Evolutionary conservation across 2,888 invertebrate genomes (phyloP).

Genomic region (Charanyca ferruginea): DNA sequence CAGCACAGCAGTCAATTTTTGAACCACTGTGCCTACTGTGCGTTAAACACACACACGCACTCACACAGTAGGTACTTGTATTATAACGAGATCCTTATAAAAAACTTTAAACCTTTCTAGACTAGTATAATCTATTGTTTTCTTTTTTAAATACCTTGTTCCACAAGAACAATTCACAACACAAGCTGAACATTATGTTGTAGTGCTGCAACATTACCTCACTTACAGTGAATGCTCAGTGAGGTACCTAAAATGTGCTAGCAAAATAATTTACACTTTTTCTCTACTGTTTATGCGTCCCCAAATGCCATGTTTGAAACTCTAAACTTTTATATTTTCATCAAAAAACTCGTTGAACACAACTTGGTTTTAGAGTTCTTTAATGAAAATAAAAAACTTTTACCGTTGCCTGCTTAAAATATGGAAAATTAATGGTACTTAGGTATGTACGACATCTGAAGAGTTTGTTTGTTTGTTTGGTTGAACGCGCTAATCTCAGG

Average conservation of each 20-base stretch:
- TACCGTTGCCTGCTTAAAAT: background rate
- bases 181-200: constrained; percentile 30
- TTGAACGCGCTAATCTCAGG: too few relatives aligned
- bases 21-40: too few relatives aligned
- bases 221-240: constrained; percentile 1
- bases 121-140: background rate
- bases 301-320: constrained; percentile 48
- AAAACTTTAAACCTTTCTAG: too few relatives aligned
- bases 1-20: too few relatives aligned
- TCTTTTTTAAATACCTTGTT: background rate
- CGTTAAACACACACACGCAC: too few relatives aligned
- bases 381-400: background rate
- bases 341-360: constrained; percentile 31
- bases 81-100: too few relatives aligned
- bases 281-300: constrained; percentile 46
- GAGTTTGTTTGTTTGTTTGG: too few relatives aligned
- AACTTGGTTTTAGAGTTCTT: constrained; percentile 36
- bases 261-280: constrained; percentile 52
- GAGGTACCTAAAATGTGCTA: constrained; percentile 22
- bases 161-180: background rate
- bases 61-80: too few relatives aligned
- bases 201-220: constrained; percentile 9
- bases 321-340: constrained; percentile 46
- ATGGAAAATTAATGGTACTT: background rate
- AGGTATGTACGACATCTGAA: too few relatives aligned